Evolutionary conservation across 1,140 invertebrate species (phyloP), one percentile per base, ranked within the genome.

Genomic region (Apis laboriosa): DNA sequence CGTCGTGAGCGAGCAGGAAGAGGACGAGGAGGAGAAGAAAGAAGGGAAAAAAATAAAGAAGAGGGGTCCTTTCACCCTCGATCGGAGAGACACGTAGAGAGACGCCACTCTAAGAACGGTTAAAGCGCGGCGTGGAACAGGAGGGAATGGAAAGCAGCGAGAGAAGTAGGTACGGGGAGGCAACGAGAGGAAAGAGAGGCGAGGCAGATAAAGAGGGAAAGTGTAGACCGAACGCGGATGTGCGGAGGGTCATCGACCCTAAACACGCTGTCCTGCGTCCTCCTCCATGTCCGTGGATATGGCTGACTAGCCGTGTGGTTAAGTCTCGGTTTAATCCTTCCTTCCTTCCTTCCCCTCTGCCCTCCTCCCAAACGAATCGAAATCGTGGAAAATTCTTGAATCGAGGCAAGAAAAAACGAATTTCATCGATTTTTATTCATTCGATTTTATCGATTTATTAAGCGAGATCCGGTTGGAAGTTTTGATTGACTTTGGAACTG

Each of bases 191-290:
- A 61, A 56, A 74, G 61, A 15, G 61, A 66, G 12, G 51, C 8
- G 21, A 24, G 56, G 13, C 53, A 70, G 76, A 75, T 58, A 51
- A 82, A 82, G 79, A 72, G 71, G 72, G 80, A 86, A 87, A 88
- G 88, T 80, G 58, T 34, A 58, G 84, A 80, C 86, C 86, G 87
- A 88, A 88, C 87, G 76, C 87, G 86, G 86, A 88, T 76, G 83
- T 82, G 63, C 72, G 28, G 68, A 86, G 86, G 87, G 77, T 82
- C 87, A 74, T 84, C 86, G 87, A 88, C 87, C 87, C 84, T 86
- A 88, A 84, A 88, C 82, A 86, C 84, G 77, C 87, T 88, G 87
- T 88, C 87, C 87, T 88, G 85, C 80, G 86, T 88, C 84, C 80
- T 85, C 84, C 71, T 80, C 79, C 66, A 71, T 74, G 79, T 75